A percentile compares a stretch with the other conserved stretches of the same genome.
Conservation (phyloP, 2,797 vertebrate species). For the Diceros bicornis region DNA sequence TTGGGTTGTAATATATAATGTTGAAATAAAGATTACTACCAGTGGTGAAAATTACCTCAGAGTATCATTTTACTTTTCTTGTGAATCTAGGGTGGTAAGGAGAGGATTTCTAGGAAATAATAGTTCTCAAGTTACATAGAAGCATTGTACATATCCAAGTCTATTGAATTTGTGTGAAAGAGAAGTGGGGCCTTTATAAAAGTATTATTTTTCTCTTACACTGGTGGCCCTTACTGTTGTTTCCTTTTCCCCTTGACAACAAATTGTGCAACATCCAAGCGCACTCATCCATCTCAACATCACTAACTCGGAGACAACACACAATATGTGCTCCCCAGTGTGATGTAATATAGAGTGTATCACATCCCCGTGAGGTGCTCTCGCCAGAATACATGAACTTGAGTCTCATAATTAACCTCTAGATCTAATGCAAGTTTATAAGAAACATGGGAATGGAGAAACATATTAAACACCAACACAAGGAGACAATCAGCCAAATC, state of each 20-base stretch:
- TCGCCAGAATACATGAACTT: background rate
- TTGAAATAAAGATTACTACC: background rate
- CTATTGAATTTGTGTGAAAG: background rate
- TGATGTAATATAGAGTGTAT: background rate
- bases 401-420: background rate
- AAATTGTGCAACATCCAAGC: background rate
- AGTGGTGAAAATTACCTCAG: background rate
- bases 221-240: background rate
- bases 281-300: background rate
- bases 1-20: background rate
- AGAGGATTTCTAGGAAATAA: slow-evolving; percentile 13
- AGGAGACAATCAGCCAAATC: background rate
- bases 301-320: background rate
- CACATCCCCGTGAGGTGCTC: background rate
- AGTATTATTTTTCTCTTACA: background rate
- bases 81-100: background rate
- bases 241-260: background rate
- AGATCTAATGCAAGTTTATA: background rate
- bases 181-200: background rate
- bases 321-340: background rate
- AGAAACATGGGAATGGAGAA: background rate
- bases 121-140: background rate
- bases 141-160: background rate
- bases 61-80: background rate
- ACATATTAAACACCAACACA: background rate